Percentiles rank a stretch among this genome's conserved stretches.
phyloP scores from a whole-genome alignment of 2,888 invertebrate species.

The Ligdia adustata region DNA sequence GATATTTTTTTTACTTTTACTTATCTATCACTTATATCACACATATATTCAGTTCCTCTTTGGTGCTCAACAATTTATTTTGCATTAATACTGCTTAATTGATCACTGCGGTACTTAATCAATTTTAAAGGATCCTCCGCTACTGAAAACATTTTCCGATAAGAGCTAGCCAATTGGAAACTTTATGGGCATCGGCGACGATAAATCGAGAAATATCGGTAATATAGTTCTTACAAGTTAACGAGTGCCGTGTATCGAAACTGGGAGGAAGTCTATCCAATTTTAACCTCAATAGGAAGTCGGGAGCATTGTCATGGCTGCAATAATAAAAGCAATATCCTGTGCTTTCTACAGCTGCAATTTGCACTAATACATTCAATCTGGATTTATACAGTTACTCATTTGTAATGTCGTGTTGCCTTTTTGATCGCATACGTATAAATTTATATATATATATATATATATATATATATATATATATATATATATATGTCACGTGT shows the following conservation, averaged over 20 bases:
- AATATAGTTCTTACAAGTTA: conserved; percentile 7
- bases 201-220: conserved; percentile 30
- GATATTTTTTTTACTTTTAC: no score
- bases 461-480: no score
- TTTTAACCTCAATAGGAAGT: conserved; percentile 43
- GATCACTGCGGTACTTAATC: conserved; percentile 13
- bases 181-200: conserved; percentile 19
- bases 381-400: background rate
- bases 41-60: no score
- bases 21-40: no score
- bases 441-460: no score
- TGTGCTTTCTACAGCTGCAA: conserved; percentile 19
- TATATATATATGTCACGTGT: no score
- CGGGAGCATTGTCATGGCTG: conserved; percentile 40
- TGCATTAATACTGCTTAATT: background rate
- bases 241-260: conserved; percentile 17
- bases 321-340: conserved; percentile 47
- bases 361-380: conserved; percentile 2
- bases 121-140: conserved; percentile 44
- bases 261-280: conserved; percentile 23
- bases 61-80: no score
- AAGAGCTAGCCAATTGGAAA: conserved; percentile 25
- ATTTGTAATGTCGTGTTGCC: background rate
- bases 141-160: conserved; percentile 29
- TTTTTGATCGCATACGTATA: no score